Percentiles rank a stretch among this genome's conserved stretches.
phyloP scores from a whole-genome alignment of 2,113 vertebrate species.

The Crotophaga sulcirostris region DNA sequence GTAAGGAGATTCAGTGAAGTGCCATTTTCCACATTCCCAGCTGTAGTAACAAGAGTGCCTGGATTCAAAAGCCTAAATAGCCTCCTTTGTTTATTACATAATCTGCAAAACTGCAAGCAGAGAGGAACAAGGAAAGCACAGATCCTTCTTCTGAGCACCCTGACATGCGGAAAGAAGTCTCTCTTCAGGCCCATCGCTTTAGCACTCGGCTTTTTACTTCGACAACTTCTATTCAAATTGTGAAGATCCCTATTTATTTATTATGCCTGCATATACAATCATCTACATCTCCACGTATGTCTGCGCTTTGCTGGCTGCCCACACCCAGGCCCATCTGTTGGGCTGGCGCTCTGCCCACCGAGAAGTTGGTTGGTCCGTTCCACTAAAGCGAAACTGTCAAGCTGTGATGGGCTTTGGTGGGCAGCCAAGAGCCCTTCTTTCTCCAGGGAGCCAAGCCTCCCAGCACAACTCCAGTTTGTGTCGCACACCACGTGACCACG shows the following conservation, averaged over 20 bases:
- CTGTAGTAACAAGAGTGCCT: constrained; percentile 2
- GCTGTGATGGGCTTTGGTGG: constrained; percentile 52
- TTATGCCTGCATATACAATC: background rate
- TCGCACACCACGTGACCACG: constrained; percentile 29
- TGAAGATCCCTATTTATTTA: background rate
- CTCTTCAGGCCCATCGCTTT: background rate
- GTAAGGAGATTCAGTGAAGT: background rate
- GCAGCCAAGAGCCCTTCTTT: constrained; percentile 57
- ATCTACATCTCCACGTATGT: constrained; percentile 13
- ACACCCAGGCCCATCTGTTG: constrained; percentile 69
- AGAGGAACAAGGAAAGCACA: background rate
- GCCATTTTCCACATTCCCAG: constrained; percentile 27
- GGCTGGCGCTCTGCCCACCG: constrained; percentile 62
- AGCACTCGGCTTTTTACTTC: constrained; percentile 1
- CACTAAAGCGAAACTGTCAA: constrained; percentile 42
- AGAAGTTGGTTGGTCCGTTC: constrained; percentile 45
- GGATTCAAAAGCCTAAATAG: constrained; percentile 41
- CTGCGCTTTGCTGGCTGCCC: constrained; percentile 37
- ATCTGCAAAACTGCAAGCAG: constrained; percentile 33
- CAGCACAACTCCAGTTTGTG: background rate
- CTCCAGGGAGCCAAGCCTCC: constrained; percentile 15
- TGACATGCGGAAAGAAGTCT: background rate
- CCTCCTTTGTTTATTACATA: constrained; percentile 36
- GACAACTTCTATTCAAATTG: background rate
- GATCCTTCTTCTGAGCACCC: background rate